Evolutionary conservation across 2,113 vertebrate genomes (phyloP), one percentile per base, ranked within the genome.

Genomic region (Nesospiza acunhae): DNA sequence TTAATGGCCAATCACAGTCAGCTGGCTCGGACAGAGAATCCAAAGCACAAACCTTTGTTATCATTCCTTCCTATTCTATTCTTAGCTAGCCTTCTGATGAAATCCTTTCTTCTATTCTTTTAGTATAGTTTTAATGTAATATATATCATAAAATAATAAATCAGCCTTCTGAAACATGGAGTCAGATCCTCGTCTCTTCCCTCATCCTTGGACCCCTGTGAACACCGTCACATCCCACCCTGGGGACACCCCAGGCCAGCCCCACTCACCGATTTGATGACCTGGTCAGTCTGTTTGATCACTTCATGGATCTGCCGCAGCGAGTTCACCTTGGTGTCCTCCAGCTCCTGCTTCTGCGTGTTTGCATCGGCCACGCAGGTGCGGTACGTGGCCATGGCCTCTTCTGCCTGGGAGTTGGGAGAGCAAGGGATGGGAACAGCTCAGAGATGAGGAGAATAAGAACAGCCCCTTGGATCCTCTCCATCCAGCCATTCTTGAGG

Each of bases 201-300:
- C 47, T 49, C 47, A 49, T 14, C 47, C 47, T 49, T 1, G 4
- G 13, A 49, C 24, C 47, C 24, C 47, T 49, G 47, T 49, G 47
- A 49, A 26, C 24, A 49, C 13, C 0, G 47, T 49, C 47, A 26
- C 47, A 8, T 26, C 47, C 47, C 47, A 49, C 52, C 53, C 83
- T 4, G 23, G 12, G 28, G 15, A 42, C 28, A 13, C 2, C 30
- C 28, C 55, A 9, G 9, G 5, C 5, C 2, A 53, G 39, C 42
- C 62, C 60, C 18, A 67, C 98, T 96, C 97, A 99, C 99, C 97
- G 97, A 98, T 91, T 99, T 99, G 31, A 99, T 97, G 49, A 98
- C 98, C 97, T 99, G 99, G 97, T 99, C 99, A 0, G 98, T 99
- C 97, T 99, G 99, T 62, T 98, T 99, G 97, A 99, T 98, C 94